Evolutionary conservation across 1,140 invertebrate species (phyloP), one percentile per base, ranked within the genome.

Genomic region (Papilio glaucus): DNA sequence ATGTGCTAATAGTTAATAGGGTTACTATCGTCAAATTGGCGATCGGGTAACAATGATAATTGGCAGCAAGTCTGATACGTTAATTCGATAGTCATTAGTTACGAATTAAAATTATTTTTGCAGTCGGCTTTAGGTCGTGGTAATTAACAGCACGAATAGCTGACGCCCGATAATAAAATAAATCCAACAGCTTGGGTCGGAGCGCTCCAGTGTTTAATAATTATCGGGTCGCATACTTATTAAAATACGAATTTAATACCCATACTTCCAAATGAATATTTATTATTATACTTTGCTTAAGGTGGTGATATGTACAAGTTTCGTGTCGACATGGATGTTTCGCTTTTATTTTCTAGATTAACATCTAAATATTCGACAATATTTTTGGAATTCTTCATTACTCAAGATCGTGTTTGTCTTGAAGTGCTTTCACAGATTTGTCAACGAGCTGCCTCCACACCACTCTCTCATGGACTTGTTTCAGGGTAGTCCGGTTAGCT

Each of bases 51-150:
- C 24, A 15, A 29, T 7, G 18, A 68, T 68, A 68, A 68, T 68
- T 70, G 42, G 49, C 68, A 63, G n/a, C 26, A 10, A 53, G 0
- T 12, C 4, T 21, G 15, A 63, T 39, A 65, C 62, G 29, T 65
- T 24, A 65, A 39, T 65, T 38, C 26, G 21, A 68, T 68, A 45
- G 13, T 68, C 6, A 68, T 42, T 68, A 68, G 45, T 68, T 29
- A 45, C 65, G 5, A 68, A 68, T 68, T 45, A 45, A 57, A 45
- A 45, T 68, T 33, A 68, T 68, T 68, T 68, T 68, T 68, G 33
- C 29, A 29, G 21, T 26, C 24, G 8, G 65, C 49, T 45, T 8
- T 68, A 68, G 39, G 38, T 68, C 41, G 24, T 9, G 65, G 18
- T 45, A 68, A 68, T 68, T 68, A 68, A 45, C 65, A 57, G 49